Evolutionary conservation across 2,888 invertebrate genomes (phyloP), one percentile per base, ranked within the genome.

Genomic region (Drosophila yooni): DNA sequence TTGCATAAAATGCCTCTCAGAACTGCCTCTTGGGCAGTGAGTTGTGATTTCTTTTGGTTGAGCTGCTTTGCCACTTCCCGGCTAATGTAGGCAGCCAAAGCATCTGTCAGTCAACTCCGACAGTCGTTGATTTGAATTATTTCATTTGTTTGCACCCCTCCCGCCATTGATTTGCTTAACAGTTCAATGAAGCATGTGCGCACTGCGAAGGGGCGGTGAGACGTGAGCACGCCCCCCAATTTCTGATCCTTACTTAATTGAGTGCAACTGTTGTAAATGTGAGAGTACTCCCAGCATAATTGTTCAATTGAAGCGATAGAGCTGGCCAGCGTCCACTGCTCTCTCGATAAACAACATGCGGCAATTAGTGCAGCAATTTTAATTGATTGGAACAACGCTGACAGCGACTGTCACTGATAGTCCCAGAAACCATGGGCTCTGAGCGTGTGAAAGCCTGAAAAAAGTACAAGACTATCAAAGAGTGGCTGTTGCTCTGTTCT

Each of bases 231-330:
- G 25, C 36, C 15, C 18, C 18, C 27, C 7, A 38, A 36, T 27
- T 25, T 10, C 27, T 54, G 51, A 61, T 40, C 13, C 61, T 62
- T 68, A 67, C 65, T 88, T 79, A 85, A 85, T 85, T 89, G 86
- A 85, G 86, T 82, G 75, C 88, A 88, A 73, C 85, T 84, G 61
- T 33, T 70, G 33, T 33, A 58, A 61, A 66, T 53, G 21, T 18
- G 6, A 10, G 56, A 21, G 36, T 8, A 51, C 52, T 64, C 48
- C 21, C 65, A 53, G 57, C 74, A 72, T 85, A 88, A 82, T 88
- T 88, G 85, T 76, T 76, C 90, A 86, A 90, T 86, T 86, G 86
- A 85, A 85, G 79, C 62, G 74, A 81, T 81, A 83, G 78, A 81
- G 74, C 43, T 38, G 36, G 27, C 38, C 46, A 46, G 51, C 36